Conservation (phyloP, 2,797 vertebrate species). For the Melopsittacus undulatus region DNA sequence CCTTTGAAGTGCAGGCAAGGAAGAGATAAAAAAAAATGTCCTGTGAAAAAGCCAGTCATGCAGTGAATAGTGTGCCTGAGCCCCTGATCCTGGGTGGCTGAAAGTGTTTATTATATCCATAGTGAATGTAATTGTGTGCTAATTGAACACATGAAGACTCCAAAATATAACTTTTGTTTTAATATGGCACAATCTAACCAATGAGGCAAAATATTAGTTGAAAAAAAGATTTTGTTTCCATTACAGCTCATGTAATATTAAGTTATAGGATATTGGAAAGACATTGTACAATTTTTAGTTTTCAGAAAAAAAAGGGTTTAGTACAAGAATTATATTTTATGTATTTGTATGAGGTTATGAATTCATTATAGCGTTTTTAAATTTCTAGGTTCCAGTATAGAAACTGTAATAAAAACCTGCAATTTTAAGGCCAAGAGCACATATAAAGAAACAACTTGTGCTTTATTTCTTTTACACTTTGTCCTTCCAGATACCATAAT, state of each 20-base stretch:
- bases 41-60: background rate
- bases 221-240: background rate
- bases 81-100: background rate
- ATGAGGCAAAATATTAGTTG: background rate
- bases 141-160: background rate
- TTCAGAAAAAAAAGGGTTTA: background rate
- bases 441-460: background rate
- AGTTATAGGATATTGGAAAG: background rate
- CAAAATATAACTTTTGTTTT: background rate
- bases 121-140: background rate
- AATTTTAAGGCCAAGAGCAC: background rate
- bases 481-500: background rate
- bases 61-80: background rate
- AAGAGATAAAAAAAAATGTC: background rate
- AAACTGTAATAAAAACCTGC: background rate
- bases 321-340: background rate
- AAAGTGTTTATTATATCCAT: background rate
- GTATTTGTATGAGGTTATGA: background rate
- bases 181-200: background rate
- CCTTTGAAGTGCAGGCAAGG: background rate
- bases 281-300: background rate
- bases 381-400: background rate
- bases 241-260: background rate
- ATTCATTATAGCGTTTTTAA: background rate
- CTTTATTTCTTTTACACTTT: background rate